A percentile compares a stretch with the other conserved stretches of the same genome.
Evolutionary conservation across 1,140 invertebrate species (phyloP).

Genomic region (Dendrolimus punctatus): DNA sequence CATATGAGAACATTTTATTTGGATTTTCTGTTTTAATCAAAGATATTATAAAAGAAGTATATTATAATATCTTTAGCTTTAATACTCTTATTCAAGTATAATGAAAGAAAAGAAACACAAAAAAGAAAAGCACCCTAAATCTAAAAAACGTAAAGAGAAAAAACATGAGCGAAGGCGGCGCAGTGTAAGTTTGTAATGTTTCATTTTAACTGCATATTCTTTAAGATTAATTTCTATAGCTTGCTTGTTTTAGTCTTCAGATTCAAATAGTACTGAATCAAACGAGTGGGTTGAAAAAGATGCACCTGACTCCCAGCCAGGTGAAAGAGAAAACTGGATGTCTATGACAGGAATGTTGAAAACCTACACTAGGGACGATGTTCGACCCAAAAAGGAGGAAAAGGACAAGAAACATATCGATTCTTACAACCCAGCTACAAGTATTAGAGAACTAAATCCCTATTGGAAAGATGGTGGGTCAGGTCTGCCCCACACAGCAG

Average conservation of each 20-base stretch:
- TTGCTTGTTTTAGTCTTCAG: slow-evolving; percentile 34
- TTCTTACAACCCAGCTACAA: slow-evolving; percentile 81
- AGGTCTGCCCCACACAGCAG: slow-evolving; percentile 77
- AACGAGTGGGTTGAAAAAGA: slow-evolving; percentile 74
- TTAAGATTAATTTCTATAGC: not conserved
- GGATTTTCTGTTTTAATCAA: too few species aligned
- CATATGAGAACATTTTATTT: too few species aligned
- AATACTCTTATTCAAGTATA: too few species aligned
- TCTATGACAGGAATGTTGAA: slow-evolving; percentile 63
- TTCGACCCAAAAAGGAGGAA: slow-evolving; percentile 56
- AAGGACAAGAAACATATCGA: slow-evolving; percentile 72
- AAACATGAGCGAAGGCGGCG: slow-evolving; percentile 17
- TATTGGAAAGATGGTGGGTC: slow-evolving; percentile 93
- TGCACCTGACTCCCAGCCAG: slow-evolving; percentile 10
- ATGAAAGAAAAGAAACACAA: slow-evolving; percentile 40
- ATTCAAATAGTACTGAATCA: slow-evolving; percentile 32
- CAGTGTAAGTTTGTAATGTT: slow-evolving; percentile 23
- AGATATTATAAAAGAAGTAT: too few species aligned
- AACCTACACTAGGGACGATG: slow-evolving; percentile 66
- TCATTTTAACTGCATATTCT: not conserved
- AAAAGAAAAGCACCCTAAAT: slow-evolving; percentile 22
- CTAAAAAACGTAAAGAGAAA: slow-evolving; percentile 17
- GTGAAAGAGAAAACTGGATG: slow-evolving; percentile 74
- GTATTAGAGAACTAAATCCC: slow-evolving; percentile 88
- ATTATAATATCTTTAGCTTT: too few species aligned